A percentile compares a stretch with the other conserved stretches of the same genome.
phyloP scores from a whole-genome alignment of 2,797 vertebrate species.

The Lacerta bilineata region DNA sequence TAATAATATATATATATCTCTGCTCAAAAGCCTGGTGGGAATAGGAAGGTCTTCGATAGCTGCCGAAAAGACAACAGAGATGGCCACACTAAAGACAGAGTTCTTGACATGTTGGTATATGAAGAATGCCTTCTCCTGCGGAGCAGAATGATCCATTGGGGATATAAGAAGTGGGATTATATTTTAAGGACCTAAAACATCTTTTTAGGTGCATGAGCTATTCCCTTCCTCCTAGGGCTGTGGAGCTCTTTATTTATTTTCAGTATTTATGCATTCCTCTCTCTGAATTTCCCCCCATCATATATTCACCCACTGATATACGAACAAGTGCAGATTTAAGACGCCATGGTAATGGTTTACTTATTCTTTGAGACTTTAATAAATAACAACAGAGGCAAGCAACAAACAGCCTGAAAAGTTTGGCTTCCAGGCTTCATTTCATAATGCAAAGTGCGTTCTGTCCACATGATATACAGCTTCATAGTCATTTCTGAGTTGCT shows the following conservation, averaged over 20 bases:
- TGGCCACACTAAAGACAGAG: too few species aligned
- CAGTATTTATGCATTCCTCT: conserved; percentile 15
- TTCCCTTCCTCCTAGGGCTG: background rate
- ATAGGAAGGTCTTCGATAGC: too few species aligned
- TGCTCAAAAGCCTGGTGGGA: too few species aligned
- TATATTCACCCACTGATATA: conserved; percentile 55
- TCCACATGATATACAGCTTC: conserved; percentile 75
- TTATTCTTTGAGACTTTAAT: conserved; percentile 47
- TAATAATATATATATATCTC: too few species aligned
- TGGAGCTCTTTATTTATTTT: background rate
- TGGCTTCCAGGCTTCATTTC: conserved; percentile 68
- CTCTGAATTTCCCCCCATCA: conserved; percentile 29
- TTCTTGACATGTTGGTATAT: too few species aligned
- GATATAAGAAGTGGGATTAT: too few species aligned
- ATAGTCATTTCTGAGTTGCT: conserved; percentile 71
- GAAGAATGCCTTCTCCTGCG: too few species aligned
- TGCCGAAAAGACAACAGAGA: too few species aligned
- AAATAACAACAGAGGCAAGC: background rate
- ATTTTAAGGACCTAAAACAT: too few species aligned
- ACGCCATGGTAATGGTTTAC: conserved; percentile 60
- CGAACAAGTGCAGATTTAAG: conserved; percentile 72
- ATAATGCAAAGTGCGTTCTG: conserved; percentile 67
- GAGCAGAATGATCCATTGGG: too few species aligned
- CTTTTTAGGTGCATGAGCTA: too few species aligned
- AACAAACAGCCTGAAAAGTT: conserved; percentile 56